Conservation (phyloP, 2,113 vertebrate species). For the Chlorodrepanis virens region DNA sequence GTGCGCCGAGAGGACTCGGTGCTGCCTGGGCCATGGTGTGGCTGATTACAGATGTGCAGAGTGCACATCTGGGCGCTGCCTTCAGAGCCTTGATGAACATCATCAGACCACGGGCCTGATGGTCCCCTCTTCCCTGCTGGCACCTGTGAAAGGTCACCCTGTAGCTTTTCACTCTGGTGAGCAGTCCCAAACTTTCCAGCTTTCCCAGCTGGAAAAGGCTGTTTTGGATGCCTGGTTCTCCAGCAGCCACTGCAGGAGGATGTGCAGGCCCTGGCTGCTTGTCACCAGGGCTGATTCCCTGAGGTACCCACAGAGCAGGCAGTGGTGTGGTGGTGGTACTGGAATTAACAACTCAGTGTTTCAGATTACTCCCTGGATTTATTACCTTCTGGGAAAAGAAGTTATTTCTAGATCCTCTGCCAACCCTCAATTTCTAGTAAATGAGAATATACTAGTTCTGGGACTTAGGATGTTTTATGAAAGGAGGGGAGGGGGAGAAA, state of each 20-base stretch:
- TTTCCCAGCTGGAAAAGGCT: not conserved
- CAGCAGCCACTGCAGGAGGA: not conserved
- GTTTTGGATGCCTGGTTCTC: not conserved
- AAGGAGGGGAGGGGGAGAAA: not conserved
- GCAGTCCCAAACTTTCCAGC: not conserved
- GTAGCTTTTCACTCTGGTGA: not conserved
- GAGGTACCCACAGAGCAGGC: not conserved
- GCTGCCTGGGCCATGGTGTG: not conserved
- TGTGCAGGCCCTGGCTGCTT: not conserved
- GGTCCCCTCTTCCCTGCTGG: not conserved
- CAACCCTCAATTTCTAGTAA: slow-evolving; percentile 65
- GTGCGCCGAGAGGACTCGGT: not conserved
- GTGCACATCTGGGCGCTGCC: not conserved
- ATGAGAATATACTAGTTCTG: slow-evolving; percentile 63
- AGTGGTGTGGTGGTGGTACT: not conserved
- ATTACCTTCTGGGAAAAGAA: slow-evolving; percentile 59
- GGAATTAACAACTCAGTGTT: slow-evolving; percentile 60
- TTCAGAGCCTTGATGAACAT: not conserved
- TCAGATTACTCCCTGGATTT: slow-evolving; percentile 63
- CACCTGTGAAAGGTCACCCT: not conserved
- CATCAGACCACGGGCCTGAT: not conserved
- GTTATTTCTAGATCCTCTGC: slow-evolving; percentile 68
- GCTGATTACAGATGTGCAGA: not conserved
- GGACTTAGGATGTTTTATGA: slow-evolving; percentile 53
- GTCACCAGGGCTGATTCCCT: not conserved